phyloP scores from a whole-genome alignment of 2,113 vertebrate species.

The Stictonetta naevosa region DNA sequence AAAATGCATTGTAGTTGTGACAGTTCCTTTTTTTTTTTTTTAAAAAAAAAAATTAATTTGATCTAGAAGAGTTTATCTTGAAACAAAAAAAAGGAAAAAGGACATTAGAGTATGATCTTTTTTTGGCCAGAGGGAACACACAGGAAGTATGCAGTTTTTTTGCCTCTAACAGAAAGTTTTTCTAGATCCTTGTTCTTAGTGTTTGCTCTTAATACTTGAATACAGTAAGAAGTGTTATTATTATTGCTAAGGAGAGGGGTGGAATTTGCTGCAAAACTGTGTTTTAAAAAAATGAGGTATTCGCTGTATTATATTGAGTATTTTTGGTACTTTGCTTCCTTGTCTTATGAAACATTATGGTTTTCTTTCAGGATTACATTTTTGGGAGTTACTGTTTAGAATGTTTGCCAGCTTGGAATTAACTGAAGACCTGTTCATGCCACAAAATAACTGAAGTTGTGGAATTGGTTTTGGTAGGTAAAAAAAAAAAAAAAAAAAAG shows the following conservation, averaged over 20 bases:
- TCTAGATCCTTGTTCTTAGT: background rate
- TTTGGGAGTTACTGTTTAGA: constrained; percentile 52
- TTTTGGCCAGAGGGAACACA: background rate
- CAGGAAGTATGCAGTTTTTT: background rate
- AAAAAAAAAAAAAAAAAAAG: background rate
- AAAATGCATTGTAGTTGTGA: background rate
- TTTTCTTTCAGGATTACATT: constrained; percentile 65
- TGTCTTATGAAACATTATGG: background rate
- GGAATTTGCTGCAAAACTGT: background rate
- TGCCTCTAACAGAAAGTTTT: background rate
- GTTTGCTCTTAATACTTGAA: background rate
- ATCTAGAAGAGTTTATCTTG: background rate
- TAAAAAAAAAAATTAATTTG: background rate
- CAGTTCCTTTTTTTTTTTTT: background rate
- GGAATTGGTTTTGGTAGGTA: constrained; percentile 64
- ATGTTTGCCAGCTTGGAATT: constrained; percentile 65
- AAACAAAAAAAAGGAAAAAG: background rate
- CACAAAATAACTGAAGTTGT: constrained; percentile 46
- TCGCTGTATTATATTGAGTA: background rate
- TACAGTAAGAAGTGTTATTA: background rate
- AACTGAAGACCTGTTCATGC: constrained; percentile 56
- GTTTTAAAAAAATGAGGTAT: background rate
- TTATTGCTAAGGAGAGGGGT: background rate
- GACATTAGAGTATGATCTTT: background rate
- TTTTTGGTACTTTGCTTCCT: background rate